Percentiles rank a stretch among this genome's conserved stretches.
Evolutionary conservation across 2,797 vertebrate species (phyloP).

Genomic region (Catostomus latipinnis): DNA sequence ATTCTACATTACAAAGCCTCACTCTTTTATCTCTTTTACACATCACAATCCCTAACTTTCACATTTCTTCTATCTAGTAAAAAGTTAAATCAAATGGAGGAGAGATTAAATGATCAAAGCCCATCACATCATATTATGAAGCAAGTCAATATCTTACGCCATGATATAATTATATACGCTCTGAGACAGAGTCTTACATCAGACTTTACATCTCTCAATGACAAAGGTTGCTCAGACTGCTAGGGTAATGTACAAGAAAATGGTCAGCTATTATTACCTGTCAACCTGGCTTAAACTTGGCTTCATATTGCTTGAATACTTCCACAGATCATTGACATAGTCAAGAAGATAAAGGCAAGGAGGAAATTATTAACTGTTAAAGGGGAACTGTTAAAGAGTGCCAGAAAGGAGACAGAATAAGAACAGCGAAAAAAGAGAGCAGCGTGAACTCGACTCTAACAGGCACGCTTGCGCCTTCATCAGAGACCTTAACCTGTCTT

Average conservation of each 20-base stretch:
- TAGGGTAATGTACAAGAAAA: constrained; percentile 15
- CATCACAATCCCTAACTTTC: constrained; percentile 37
- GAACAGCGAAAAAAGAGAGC: neutral
- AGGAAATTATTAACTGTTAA: constrained; percentile 22
- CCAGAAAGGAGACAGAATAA: neutral
- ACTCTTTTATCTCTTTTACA: neutral
- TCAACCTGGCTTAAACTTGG: constrained; percentile 47
- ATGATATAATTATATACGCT: constrained; percentile 38
- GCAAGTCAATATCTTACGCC: constrained; percentile 14
- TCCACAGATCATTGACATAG: constrained; percentile 27
- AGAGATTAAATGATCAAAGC: constrained; percentile 30
- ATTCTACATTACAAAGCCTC: constrained; percentile 7
- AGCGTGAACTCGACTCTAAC: neutral
- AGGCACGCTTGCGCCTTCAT: constrained; percentile 7
- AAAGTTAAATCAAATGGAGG: constrained; percentile 8
- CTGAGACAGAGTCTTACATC: constrained; percentile 53
- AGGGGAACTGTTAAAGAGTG: neutral
- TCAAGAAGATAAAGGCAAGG: constrained; percentile 13
- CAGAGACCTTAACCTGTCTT: neutral
- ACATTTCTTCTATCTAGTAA: constrained; percentile 6
- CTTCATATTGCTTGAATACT: constrained; percentile 60
- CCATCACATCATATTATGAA: constrained; percentile 28
- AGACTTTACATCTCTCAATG: constrained; percentile 31
- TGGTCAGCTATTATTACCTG: constrained; percentile 31
- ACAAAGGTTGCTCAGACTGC: constrained; percentile 32